These are phyloP conservation scores for Stichodactyla helianthus DNA, from an alignment of 64 coral and sea anemone species.

Conservation along the genomic window DNA sequence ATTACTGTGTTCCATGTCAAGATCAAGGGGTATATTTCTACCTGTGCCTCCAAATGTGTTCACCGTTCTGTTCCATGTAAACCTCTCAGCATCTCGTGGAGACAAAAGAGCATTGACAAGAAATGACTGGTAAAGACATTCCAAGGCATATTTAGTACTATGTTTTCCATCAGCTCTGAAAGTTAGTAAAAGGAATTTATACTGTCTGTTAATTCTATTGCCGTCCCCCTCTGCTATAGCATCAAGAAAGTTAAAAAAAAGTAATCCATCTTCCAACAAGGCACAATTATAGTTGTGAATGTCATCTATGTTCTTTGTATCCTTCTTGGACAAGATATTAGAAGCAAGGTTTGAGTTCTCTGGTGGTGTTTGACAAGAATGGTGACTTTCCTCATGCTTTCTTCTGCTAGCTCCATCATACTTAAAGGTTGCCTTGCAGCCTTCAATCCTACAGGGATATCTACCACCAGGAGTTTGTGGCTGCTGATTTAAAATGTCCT, in stretches of 20 bases:
- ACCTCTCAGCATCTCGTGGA: slow-evolving; percentile 42
- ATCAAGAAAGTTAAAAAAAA: slow-evolving; percentile 40
- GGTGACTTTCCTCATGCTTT: slow-evolving; percentile 34
- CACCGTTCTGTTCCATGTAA: slow-evolving; percentile 48
- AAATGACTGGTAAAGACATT: slow-evolving; percentile 47
- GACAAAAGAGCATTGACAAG: slow-evolving; percentile 13
- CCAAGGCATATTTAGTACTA: slow-evolving; percentile 49
- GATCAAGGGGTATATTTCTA: slow-evolving; percentile 41
- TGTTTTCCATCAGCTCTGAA: background rate
- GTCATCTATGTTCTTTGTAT: slow-evolving; percentile 37
- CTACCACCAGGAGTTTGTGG: slow-evolving; percentile 34
- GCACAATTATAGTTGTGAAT: slow-evolving; percentile 56
- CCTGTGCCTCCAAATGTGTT: slow-evolving; percentile 25
- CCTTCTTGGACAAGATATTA: background rate
- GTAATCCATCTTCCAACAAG: slow-evolving; percentile 45
- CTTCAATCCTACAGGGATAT: slow-evolving; percentile 61
- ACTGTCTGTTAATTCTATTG: slow-evolving; percentile 28
- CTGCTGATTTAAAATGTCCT: slow-evolving; percentile 21
- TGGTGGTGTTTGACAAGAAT: slow-evolving; percentile 31
- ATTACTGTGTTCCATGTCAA: slow-evolving; percentile 60
- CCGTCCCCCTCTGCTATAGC: slow-evolving; percentile 49
- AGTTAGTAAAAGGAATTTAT: slow-evolving; percentile 40
- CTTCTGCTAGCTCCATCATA: slow-evolving; percentile 58
- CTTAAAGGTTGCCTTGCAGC: slow-evolving; percentile 44
- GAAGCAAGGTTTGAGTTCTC: background rate